Base-by-base conservation (phyloP, 2,113 vertebrate genomes). In the Arenaria interpres region DNA sequence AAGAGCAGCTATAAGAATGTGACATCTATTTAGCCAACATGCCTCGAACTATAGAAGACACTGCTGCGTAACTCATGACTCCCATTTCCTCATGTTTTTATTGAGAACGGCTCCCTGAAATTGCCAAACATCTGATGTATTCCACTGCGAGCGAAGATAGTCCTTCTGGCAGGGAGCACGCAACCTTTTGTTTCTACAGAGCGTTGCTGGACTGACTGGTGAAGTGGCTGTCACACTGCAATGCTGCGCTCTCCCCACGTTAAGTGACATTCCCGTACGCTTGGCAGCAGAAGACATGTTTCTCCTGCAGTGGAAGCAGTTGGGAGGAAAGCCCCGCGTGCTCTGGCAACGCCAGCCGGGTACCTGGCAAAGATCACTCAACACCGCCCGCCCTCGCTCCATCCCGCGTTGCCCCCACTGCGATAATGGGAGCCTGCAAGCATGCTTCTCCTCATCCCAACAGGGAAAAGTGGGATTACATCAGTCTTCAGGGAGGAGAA, bases 331-430 rank as follows among this genome's bases (percentile, higher is more conserved):
- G 96, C 90, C 94, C 96, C 18, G 19, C 33, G 4, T 80, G 94
- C 94, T 64, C 83, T 90, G 97, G 96, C 97, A 88, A 71, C 20
- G 22, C 90, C 95, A 90, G 46, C 69, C 5, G 53, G 76, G 84
- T 57, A 64, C 74, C 97, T 98, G 98, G 97, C 57, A 45, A 95
- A 68, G 37, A 92, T 98, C 98, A 97, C 54, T 95, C 95, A 27
- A 68, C 97, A 60, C 97, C 1, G 4, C 93, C 72, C 4, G 90
- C 94, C 77, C 95, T 71, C 5, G 2, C 89, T 59, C 88, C 43
- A 3, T n/a, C 80, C 95, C 94, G 4, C 3, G 0, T 50, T 94
- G 62, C 86, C 92, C 93, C 90, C 56, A 3, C 50, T 3, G 10
- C 0, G 82, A 94, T 54, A 95, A 81, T 14, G 25, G 67, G 28